Conservation (phyloP, 2,797 vertebrate genomes). For the Falco rusticolus region DNA sequence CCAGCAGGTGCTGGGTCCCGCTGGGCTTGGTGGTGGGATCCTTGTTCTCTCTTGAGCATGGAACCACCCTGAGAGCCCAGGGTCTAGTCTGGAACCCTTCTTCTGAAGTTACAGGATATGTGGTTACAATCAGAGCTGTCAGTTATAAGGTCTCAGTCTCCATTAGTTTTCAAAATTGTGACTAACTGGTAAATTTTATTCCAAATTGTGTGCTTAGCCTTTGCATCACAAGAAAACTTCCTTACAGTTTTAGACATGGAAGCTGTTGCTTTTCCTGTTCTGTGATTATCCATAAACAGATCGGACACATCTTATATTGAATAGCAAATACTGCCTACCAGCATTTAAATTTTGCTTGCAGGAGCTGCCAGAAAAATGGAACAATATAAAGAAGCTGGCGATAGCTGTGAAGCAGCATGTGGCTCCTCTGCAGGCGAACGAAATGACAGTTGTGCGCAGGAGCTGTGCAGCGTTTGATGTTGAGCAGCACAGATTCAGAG, state of each 20-base stretch:
- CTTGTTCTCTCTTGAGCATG: background rate
- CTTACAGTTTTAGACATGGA: fast-evolving
- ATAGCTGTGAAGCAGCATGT: conserved; percentile 87
- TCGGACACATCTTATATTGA: fast-evolving
- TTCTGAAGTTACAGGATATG: background rate
- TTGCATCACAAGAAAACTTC: background rate
- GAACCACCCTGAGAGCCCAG: background rate
- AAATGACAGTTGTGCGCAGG: conserved; percentile 83
- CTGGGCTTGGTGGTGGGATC: background rate
- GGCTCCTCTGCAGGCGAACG: conserved; percentile 87
- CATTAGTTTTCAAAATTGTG: background rate
- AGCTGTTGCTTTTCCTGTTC: background rate
- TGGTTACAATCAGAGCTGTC: background rate
- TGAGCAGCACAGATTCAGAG: conserved; percentile 84
- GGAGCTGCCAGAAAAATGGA: conserved; percentile 95
- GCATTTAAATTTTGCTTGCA: conserved; percentile 45
- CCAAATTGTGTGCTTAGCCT: background rate
- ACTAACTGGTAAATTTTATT: background rate
- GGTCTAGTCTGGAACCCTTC: background rate
- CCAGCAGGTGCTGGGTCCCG: fast-evolving
- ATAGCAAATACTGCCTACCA: background rate
- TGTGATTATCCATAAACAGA: background rate
- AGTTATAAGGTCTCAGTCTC: background rate
- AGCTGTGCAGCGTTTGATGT: conserved; percentile 85
- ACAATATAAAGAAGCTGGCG: conserved; percentile 85